Conservation (phyloP, 2,113 vertebrate genomes). For the Ranitomeya imitator region DNA sequence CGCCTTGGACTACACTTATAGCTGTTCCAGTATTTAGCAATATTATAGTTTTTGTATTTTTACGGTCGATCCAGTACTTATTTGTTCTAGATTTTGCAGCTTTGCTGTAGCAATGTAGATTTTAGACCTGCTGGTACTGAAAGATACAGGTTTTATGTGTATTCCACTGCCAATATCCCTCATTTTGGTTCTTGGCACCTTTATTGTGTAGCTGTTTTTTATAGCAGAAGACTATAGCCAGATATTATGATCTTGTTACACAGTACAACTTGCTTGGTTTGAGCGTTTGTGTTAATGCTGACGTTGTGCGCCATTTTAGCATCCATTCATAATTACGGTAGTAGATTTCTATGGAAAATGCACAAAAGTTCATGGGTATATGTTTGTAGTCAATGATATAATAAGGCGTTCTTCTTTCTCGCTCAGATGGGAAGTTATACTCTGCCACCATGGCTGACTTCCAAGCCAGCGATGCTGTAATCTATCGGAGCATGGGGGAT, state of each 20-base stretch:
- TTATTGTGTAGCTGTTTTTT: neutral
- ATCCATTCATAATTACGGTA: neutral
- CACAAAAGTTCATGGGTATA: neutral
- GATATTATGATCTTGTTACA: neutral
- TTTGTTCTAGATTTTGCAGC: neutral
- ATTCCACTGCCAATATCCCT: neutral
- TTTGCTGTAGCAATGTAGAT: neutral
- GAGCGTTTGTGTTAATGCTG: neutral
- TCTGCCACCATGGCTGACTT: slow-evolving; percentile 98
- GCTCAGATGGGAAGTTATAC: slow-evolving; percentile 94
- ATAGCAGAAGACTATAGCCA: neutral
- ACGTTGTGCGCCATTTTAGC: neutral
- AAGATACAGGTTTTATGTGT: neutral
- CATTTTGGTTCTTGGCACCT: neutral
- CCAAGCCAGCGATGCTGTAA: slow-evolving; percentile 97
- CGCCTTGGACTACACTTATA: neutral
- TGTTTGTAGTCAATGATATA: slow-evolving; percentile 17
- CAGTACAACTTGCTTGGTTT: neutral
- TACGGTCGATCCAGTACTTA: neutral
- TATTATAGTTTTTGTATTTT: neutral
- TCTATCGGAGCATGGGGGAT: slow-evolving; percentile 98
- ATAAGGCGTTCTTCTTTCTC: slow-evolving; percentile 60
- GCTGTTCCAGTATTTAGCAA: neutral
- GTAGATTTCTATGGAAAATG: neutral
- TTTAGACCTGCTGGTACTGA: neutral